Evolutionary conservation across 2,113 vertebrate species (phyloP), one percentile per base, ranked within the genome.

Genomic region (Pseudopipra pipra): DNA sequence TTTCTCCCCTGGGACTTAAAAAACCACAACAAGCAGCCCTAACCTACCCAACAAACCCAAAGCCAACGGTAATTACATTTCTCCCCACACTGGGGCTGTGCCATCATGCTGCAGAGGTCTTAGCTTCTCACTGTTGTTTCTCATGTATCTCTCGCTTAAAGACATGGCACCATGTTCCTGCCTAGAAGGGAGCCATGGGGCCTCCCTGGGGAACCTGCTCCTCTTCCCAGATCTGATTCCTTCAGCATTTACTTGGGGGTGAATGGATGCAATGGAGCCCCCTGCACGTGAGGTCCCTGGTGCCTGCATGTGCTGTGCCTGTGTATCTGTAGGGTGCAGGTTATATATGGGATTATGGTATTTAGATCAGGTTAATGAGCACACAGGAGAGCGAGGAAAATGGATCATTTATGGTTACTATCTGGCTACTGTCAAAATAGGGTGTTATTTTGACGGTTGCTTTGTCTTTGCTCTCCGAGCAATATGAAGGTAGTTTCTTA

Each of bases 401-500:
- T 80, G 68, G 96, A 97, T 97, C 97, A 72, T 97, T 98, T 93
- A 72, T 97, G 96, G 95, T 96, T 96, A 94, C 44, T 86, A 96
- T 97, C 95, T 80, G 97, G 96, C 97, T 98, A 95, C 97, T 98
- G 97, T 98, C 98, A 98, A 95, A 98, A 98, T 97, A 97, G 66
- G 37, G 86, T 95, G 95, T 95, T 97, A 97, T 95, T 98, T 97
- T 98, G 97, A 98, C 35, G 96, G 91, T 97, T 96, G 96, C 96
- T 98, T 98, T 98, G 97, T 98, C 98, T 98, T 97, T 91, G 70
- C 90, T 96, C 94, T 95, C 93, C 1, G 52, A 97, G 97, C 97
- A 97, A 95, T 96, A 93, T 74, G 97, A 97, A 98, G 96, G 96
- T 97, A 97, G 98, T 98, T 97, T 97, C 98, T 98, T 98, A 98